Conservation (phyloP, 2,797 vertebrate genomes). For the Phyllotis vaccarum region DNA sequence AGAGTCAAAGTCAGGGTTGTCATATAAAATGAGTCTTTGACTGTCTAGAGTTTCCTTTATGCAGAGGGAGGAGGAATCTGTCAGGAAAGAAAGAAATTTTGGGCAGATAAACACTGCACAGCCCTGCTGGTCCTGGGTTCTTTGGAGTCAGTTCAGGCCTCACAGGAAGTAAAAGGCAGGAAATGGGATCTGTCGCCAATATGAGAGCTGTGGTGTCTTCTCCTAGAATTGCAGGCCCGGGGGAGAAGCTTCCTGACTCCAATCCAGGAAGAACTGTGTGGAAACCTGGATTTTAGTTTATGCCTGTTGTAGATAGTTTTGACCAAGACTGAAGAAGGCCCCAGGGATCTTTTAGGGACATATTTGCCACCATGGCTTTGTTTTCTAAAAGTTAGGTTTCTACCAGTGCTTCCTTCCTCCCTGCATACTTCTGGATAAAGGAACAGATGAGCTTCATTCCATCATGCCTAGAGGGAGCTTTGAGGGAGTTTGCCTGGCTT, state of each 20-base stretch:
- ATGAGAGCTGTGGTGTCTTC: background rate
- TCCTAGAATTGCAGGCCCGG: background rate
- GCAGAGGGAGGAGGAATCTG: background rate
- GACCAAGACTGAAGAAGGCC: background rate
- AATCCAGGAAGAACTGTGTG: background rate
- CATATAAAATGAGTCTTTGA: background rate
- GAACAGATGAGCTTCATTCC: background rate
- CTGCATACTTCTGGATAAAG: background rate
- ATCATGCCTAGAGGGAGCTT: background rate
- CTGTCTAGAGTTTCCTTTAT: background rate
- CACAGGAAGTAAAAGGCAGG: background rate
- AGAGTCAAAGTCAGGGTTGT: background rate
- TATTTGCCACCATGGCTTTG: background rate
- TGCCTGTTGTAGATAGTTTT: background rate
- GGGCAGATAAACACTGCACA: background rate
- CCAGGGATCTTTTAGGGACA: background rate
- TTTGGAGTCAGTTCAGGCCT: background rate
- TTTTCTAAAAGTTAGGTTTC: background rate
- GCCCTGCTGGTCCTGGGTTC: background rate
- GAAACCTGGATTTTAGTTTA: background rate
- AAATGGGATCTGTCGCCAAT: background rate
- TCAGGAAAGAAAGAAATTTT: constrained; percentile 45
- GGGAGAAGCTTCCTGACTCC: background rate
- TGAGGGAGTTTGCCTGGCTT: background rate
- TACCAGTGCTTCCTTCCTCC: background rate